Percentiles rank a stretch among this genome's conserved stretches.
These are phyloP conservation scores for Microcebus murinus DNA, from an alignment of 2,113 vertebrate species.

Conservation along the genomic window DNA sequence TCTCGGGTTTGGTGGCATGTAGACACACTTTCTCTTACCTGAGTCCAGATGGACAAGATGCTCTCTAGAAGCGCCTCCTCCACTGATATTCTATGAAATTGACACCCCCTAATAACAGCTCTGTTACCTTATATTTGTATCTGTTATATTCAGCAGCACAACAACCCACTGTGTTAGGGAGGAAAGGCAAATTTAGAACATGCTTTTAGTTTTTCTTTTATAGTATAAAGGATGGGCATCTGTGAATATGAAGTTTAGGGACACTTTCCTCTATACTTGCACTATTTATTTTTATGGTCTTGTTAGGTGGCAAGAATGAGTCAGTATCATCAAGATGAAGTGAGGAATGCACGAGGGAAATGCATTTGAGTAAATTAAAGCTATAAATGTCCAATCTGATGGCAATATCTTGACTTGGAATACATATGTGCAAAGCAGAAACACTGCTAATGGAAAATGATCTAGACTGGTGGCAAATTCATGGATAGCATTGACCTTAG, in stretches of 20 bases:
- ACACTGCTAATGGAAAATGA: neutral
- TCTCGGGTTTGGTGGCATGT: neutral
- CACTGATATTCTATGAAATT: constrained; percentile 10
- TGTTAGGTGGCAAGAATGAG: constrained; percentile 59
- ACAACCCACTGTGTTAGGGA: constrained; percentile 2
- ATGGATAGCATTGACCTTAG: neutral
- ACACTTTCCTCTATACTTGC: neutral
- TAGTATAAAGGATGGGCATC: constrained; percentile 28
- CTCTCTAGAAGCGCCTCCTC: neutral
- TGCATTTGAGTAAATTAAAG: constrained; percentile 45
- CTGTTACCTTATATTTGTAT: neutral
- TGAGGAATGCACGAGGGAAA: neutral
- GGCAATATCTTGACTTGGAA: neutral
- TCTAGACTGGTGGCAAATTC: neutral
- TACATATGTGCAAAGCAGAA: neutral
- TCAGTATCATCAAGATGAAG: constrained; percentile 58
- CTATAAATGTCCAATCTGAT: neutral
- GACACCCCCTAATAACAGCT: neutral
- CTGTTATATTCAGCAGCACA: neutral
- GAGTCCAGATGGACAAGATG: neutral
- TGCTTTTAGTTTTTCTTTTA: constrained; percentile 29
- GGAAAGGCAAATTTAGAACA: constrained; percentile 54
- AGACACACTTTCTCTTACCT: neutral
- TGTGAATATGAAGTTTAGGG: constrained; percentile 52
- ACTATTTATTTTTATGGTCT: constrained; percentile 48